Evolutionary conservation across 92 coral and sea anemone genomes (phyloP).

Genomic region (Metridium senile): DNA sequence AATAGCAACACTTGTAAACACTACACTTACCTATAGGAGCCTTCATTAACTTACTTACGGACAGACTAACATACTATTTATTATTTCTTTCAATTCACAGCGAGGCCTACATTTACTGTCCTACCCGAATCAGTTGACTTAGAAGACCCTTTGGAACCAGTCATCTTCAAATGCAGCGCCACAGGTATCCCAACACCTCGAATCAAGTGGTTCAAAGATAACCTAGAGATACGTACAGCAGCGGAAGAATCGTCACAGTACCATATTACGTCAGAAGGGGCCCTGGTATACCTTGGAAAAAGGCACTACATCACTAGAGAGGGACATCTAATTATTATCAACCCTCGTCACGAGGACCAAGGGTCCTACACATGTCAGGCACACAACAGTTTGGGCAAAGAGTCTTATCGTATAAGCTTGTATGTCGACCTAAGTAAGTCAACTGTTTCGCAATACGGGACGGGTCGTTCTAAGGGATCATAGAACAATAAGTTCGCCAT

Average conservation of each 20-base stretch:
- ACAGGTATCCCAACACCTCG: constrained; percentile 65
- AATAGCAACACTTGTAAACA: too few species aligned
- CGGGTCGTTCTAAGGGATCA: too few species aligned
- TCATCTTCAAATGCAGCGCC: constrained; percentile 73
- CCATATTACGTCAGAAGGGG: constrained; percentile 61
- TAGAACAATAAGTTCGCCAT: too few species aligned
- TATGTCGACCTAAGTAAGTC: constrained; percentile 84
- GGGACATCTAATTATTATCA: constrained; percentile 74
- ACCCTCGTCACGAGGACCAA: constrained; percentile 77
- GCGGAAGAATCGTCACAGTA: constrained; percentile 50
- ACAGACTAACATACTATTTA: not conserved
- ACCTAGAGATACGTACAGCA: constrained; percentile 47
- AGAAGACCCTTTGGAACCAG: constrained; percentile 71
- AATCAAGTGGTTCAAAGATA: constrained; percentile 73
- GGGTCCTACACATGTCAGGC: constrained; percentile 70
- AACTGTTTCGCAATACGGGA: too few species aligned
- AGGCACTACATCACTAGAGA: constrained; percentile 74
- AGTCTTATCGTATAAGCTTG: constrained; percentile 49
- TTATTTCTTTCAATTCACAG: constrained; percentile 23
- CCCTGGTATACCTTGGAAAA: constrained; percentile 67
- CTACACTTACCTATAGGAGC: too few species aligned
- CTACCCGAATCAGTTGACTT: constrained; percentile 59
- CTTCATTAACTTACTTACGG: not conserved
- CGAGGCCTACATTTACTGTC: constrained; percentile 62
- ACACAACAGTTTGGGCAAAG: constrained; percentile 62